phyloP scores from a whole-genome alignment of 1,140 invertebrate genomes.

The Solen grandis region DNA sequence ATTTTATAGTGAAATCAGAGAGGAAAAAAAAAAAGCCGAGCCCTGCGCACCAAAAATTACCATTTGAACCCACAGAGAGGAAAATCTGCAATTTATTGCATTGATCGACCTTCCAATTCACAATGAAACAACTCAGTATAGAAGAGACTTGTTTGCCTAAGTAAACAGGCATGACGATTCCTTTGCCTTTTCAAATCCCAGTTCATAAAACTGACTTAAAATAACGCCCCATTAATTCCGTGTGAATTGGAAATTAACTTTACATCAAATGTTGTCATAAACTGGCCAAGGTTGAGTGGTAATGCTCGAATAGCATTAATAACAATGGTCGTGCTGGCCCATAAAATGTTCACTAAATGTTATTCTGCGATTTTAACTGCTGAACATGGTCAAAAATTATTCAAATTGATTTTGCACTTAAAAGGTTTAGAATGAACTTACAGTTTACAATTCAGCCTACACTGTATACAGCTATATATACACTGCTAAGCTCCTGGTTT shows the following conservation, averaged over 20 bases:
- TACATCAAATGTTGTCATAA: conserved; percentile 52
- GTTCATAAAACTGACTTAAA: conserved; percentile 56
- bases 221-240: conserved; percentile 58
- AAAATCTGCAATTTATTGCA: no score
- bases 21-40: no score
- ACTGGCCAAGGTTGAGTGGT: conserved; percentile 29
- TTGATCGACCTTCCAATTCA: no score
- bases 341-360: conserved; percentile 34
- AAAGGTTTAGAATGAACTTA: not conserved
- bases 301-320: conserved; percentile 45
- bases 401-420: not conserved
- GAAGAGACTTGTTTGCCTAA: no score
- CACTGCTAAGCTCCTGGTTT: not conserved
- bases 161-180: conserved; percentile 25
- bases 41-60: no score
- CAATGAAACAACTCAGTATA: no score
- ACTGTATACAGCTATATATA: conserved; percentile 2
- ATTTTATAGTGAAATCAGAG: no score
- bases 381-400: no score
- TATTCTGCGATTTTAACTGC: not conserved
- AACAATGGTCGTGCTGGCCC: conserved; percentile 42
- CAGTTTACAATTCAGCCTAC: not conserved
- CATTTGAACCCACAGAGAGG: no score
- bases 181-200: conserved; percentile 45
- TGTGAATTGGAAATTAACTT: conserved; percentile 57